phyloP scores from a whole-genome alignment of 2,888 invertebrate genomes.

The Protodeltote pygarga region DNA sequence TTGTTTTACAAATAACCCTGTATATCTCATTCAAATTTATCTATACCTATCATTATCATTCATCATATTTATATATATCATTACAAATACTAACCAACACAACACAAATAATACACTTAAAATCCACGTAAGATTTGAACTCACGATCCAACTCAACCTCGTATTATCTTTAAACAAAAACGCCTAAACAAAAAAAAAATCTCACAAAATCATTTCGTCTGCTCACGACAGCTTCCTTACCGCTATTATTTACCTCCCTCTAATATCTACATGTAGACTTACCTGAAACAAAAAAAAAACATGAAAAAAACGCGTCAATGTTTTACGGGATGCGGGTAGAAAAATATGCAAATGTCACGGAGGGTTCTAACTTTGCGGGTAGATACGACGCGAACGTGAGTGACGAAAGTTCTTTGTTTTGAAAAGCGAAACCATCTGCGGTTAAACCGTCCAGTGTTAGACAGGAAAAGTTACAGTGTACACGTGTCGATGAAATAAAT shows the following conservation, averaged over 20 bases:
- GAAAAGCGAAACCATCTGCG: slow-evolving; percentile 21
- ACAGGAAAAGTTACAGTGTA: no score
- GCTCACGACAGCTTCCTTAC: slow-evolving; percentile 39
- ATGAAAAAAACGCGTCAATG: slow-evolving; percentile 61
- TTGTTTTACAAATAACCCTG: no score
- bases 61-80: no score
- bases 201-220: slow-evolving; percentile 34
- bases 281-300: slow-evolving; percentile 75
- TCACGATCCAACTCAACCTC: slow-evolving; percentile 32
- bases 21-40: no score
- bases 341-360: slow-evolving; percentile 62
- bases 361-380: slow-evolving; percentile 17
- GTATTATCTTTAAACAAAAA: not conserved
- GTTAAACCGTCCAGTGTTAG: no score
- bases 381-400: slow-evolving; percentile 4
- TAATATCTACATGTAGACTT: slow-evolving; percentile 54
- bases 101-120: no score
- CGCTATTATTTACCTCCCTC: slow-evolving; percentile 55
- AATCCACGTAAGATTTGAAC: slow-evolving; percentile 21
- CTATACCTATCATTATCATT: no score
- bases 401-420: slow-evolving; percentile 25
- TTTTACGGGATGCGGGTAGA: slow-evolving; percentile 43
- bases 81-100: no score
- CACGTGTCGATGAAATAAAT: no score
- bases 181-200: slow-evolving; percentile 10